Evolutionary conservation across 2,113 vertebrate genomes (phyloP).

Genomic region (Heptranchias perlo): DNA sequence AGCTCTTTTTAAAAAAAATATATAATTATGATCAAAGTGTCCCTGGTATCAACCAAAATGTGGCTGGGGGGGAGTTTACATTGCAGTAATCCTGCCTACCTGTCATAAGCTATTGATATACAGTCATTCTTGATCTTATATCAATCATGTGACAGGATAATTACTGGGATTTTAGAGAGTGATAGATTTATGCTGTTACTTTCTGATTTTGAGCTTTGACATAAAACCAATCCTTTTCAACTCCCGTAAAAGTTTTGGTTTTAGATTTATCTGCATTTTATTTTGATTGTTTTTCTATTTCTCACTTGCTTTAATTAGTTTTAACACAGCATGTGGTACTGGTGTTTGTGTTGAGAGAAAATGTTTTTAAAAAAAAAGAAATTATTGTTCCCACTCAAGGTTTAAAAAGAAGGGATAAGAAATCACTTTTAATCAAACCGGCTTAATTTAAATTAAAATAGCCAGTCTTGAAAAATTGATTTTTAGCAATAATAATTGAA

Average conservation of each 20-base stretch:
- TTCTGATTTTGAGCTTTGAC: not conserved
- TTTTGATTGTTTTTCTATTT: not conserved
- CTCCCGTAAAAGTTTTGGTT: not conserved
- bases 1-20: not conserved
- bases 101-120: not conserved
- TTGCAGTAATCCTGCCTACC: not conserved
- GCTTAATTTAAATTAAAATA: constrained; percentile 15
- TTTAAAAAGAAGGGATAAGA: not conserved
- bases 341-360: not conserved
- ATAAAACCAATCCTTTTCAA: not conserved
- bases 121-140: no score
- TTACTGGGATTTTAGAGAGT: not conserved
- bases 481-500: not conserved
- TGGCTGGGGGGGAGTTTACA: not conserved
- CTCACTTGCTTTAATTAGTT: not conserved
- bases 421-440: not conserved
- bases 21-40: not conserved
- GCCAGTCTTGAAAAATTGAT: not conserved
- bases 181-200: not conserved
- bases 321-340: not conserved
- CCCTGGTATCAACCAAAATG: not conserved
- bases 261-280: no score
- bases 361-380: not conserved
- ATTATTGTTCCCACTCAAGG: not conserved
- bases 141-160: not conserved